phyloP scores from a whole-genome alignment of 2,113 vertebrate genomes.

The Erinaceus europaeus region DNA sequence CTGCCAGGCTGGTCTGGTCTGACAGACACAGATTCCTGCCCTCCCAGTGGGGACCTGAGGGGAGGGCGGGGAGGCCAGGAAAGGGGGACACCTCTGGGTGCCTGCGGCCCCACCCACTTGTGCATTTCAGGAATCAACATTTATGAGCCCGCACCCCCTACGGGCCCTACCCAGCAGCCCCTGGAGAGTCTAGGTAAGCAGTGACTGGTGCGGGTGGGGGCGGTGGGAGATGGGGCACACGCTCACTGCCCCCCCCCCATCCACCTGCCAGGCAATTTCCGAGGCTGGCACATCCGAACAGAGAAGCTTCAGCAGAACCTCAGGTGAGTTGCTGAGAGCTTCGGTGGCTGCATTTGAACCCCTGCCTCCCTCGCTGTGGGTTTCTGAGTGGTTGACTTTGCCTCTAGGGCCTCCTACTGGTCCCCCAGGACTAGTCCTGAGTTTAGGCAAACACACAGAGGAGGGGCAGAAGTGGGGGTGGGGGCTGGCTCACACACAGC shows the following conservation, averaged over 20 bases:
- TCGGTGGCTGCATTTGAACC: accelerated
- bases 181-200: conserved; percentile 71
- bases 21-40: neutral
- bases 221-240: accelerated
- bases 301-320: conserved; percentile 80
- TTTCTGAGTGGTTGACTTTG: neutral
- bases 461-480: too few relatives aligned
- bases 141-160: conserved; percentile 69
- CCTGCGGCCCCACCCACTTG: neutral
- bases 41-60: neutral
- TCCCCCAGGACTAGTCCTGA: too few relatives aligned
- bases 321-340: conserved; percentile 39
- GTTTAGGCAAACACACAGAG: too few relatives aligned
- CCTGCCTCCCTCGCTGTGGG: neutral
- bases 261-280: conserved; percentile 84
- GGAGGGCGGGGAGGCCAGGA: accelerated
- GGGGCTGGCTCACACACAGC: too few relatives aligned
- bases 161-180: conserved; percentile 37
- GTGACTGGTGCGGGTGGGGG: too few relatives aligned
- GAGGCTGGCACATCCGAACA: conserved; percentile 79
- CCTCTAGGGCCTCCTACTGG: neutral
- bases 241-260: neutral
- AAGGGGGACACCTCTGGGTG: neutral
- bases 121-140: conserved; percentile 70
- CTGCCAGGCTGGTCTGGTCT: neutral